Evolutionary conservation across 2,888 invertebrate genomes (phyloP).

Genomic region (Cephus pulcher): DNA sequence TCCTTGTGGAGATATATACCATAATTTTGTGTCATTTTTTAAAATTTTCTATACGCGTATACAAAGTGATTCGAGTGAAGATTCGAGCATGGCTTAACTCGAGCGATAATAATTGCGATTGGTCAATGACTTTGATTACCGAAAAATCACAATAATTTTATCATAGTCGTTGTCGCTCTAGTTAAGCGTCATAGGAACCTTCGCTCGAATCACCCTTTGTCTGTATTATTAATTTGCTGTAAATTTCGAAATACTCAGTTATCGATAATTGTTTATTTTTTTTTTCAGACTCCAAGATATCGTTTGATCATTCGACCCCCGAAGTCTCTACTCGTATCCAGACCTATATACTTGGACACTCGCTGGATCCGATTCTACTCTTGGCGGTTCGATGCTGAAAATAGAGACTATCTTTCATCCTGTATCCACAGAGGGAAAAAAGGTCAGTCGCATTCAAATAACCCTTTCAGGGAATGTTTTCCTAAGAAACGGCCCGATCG

Average conservation of each 20-base stretch:
- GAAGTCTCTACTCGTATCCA: neutral
- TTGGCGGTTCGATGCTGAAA: neutral
- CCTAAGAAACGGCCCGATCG: slow-evolving; percentile 42
- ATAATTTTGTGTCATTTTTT: neutral
- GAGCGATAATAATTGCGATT: too few relatives aligned
- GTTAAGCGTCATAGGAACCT: too few relatives aligned
- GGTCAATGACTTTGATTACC: too few relatives aligned
- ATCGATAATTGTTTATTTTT: neutral
- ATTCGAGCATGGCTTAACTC: neutral
- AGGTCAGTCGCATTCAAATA: slow-evolving; percentile 45
- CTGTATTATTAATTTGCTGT: neutral
- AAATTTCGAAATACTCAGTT: neutral
- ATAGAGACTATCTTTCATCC: neutral
- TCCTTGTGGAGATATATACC: too few relatives aligned
- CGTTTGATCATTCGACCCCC: neutral
- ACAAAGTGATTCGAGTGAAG: neutral
- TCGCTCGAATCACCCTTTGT: neutral
- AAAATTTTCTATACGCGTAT: neutral
- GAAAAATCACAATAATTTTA: too few relatives aligned
- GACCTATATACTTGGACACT: neutral
- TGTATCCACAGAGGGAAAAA: slow-evolving; percentile 11
- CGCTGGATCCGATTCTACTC: neutral
- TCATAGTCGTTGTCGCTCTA: too few relatives aligned
- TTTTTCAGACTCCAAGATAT: neutral
- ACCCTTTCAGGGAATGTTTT: slow-evolving; percentile 37